These are phyloP conservation scores for Aleiodes alternator DNA, from an alignment of 2,888 invertebrate species.

Conservation along the genomic window DNA sequence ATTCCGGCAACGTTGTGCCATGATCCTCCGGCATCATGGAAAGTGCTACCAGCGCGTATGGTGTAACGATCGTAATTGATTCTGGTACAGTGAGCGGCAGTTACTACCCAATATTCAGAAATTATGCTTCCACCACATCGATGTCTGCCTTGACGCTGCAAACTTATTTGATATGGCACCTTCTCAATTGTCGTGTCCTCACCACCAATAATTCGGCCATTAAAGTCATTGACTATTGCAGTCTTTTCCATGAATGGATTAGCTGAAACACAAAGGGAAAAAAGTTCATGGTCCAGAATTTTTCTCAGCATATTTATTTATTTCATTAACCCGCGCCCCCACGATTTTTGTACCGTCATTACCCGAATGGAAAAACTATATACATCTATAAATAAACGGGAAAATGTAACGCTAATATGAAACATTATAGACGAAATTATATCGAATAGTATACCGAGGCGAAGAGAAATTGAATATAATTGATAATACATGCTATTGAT, in stretches of 20 bases:
- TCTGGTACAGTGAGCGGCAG: constrained; percentile 78
- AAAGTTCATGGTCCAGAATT: no score
- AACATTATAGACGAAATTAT: no score
- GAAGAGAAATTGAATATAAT: no score
- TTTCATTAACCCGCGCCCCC: no score
- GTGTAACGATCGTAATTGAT: constrained; percentile 30
- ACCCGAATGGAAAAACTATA: no score
- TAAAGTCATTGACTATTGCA: neutral
- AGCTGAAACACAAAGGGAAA: neutral
- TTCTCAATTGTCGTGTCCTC: constrained; percentile 75
- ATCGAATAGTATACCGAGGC: no score
- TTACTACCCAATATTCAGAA: constrained; percentile 75
- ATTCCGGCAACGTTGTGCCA: constrained; percentile 76
- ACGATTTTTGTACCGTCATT: no score
- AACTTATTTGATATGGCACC: constrained; percentile 76
- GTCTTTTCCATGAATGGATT: neutral
- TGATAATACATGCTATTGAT: no score
- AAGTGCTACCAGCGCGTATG: constrained; percentile 77
- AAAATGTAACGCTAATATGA: no score
- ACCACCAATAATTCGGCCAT: constrained; percentile 76
- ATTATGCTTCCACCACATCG: constrained; percentile 79
- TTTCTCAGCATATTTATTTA: no score
- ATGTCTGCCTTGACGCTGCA: constrained; percentile 69
- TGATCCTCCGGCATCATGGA: constrained; percentile 76
- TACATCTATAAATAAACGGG: no score